A percentile compares a stretch with the other conserved stretches of the same genome.
These are phyloP conservation scores for Rotaria macrura DNA, from an alignment of 2,888 invertebrate genomes.

Conservation along the genomic window DNA sequence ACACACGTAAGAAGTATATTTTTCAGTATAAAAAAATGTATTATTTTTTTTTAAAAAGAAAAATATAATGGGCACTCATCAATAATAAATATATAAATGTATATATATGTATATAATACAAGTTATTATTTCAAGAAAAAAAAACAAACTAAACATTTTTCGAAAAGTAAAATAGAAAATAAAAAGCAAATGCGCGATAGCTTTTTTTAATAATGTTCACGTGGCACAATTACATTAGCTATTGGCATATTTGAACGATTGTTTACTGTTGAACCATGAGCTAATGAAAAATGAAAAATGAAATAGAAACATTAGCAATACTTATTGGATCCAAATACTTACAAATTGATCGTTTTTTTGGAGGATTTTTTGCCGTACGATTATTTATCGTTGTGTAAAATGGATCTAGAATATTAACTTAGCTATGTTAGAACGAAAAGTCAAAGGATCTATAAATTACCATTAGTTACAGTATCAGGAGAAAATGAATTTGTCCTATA, in stretches of 20 bases:
- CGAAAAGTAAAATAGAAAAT: not conserved
- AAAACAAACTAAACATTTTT: not conserved
- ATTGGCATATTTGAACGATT: not conserved
- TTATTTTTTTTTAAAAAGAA: not conserved
- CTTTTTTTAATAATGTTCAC: not conserved
- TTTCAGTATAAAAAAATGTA: not conserved
- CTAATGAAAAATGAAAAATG: not conserved
- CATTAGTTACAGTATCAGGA: not conserved
- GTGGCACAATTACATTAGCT: not conserved
- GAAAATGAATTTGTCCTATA: not conserved
- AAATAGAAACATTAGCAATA: not conserved
- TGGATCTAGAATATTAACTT: not conserved
- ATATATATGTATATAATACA: not conserved
- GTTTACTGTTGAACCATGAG: not conserved
- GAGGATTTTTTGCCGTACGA: not conserved
- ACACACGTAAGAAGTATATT: not conserved
- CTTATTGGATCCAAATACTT: not conserved
- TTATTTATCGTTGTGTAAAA: not conserved
- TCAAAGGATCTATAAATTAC: not conserved
- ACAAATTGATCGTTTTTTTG: conserved; percentile 11
- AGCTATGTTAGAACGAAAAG: not conserved
- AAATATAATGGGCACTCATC: no score
- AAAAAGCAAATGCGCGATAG: not conserved
- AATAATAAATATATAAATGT: not conserved
- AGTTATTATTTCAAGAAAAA: not conserved